phyloP scores from a whole-genome alignment of 2,113 vertebrate species.

The Euleptes europaea region DNA sequence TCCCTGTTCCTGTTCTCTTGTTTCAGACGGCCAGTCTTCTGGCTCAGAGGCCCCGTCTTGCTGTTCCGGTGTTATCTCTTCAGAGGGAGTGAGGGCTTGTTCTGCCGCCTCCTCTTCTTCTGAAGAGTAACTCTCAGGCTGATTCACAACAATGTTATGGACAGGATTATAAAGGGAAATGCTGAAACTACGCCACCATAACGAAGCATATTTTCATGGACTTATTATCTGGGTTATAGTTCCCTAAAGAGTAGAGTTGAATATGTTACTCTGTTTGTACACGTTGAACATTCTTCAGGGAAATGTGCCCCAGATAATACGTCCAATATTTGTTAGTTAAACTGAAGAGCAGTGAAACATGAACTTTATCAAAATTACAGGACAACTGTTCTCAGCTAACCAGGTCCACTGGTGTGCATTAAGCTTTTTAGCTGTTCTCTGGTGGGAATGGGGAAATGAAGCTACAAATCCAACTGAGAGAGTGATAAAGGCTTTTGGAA shows the following conservation, averaged over 20 bases:
- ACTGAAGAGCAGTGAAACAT: background rate
- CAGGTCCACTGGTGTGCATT: background rate
- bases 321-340: slow-evolving; percentile 2
- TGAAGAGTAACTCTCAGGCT: too few relatives aligned
- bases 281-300: background rate
- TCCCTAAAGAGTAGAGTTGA: background rate
- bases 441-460: background rate
- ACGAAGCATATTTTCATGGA: background rate
- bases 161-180: background rate
- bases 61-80: too few relatives aligned
- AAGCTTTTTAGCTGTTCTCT: slow-evolving; percentile 10
- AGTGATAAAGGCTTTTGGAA: background rate
- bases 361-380: slow-evolving; percentile 1
- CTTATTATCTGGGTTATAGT: background rate
- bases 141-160: too few relatives aligned
- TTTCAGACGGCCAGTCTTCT: too few relatives aligned
- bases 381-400: slow-evolving; percentile 3
- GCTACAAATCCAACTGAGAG: background rate
- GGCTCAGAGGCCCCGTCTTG: too few relatives aligned
- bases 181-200: background rate
- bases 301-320: background rate
- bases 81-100: too few relatives aligned
- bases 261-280: too few relatives aligned
- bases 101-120: too few relatives aligned
- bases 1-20: too few relatives aligned